Evolutionary conservation across 2,888 invertebrate species (phyloP).

Genomic region (Itoplectis maculator): DNA sequence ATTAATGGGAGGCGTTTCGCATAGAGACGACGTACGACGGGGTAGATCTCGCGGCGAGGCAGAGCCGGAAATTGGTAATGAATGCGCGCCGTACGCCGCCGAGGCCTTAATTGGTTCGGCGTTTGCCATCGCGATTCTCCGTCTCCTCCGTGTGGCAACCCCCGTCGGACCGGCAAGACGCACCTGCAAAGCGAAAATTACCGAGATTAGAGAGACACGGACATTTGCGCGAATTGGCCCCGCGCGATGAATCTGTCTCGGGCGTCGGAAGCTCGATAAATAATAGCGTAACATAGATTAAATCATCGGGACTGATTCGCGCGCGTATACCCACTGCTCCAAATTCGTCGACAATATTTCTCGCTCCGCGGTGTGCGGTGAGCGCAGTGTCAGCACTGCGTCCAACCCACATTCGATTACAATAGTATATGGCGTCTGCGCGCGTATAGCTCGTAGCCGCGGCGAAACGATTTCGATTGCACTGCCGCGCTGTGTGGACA

Average conservation of each 20-base stretch:
- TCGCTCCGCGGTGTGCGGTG: slow-evolving; percentile 56
- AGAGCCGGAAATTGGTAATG: slow-evolving; percentile 72
- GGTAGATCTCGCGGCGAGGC: slow-evolving; percentile 4
- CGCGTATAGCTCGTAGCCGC: too few species aligned
- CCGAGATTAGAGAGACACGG: neutral
- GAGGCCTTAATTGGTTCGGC: slow-evolving; percentile 72
- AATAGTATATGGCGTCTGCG: slow-evolving; percentile 24
- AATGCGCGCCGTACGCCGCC: slow-evolving; percentile 68
- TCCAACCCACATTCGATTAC: slow-evolving; percentile 61
- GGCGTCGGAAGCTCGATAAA: slow-evolving; percentile 32
- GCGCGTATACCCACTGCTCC: slow-evolving; percentile 19
- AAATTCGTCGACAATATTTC: slow-evolving; percentile 62
- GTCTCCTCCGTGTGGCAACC: neutral
- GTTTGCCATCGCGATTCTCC: slow-evolving; percentile 44
- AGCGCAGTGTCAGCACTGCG: slow-evolving; percentile 57
- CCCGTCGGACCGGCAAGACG: slow-evolving; percentile 8
- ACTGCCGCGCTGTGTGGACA: neutral
- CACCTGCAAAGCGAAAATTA: neutral
- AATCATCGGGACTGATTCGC: slow-evolving; percentile 21
- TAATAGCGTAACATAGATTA: slow-evolving; percentile 24
- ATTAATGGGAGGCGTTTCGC: slow-evolving; percentile 63
- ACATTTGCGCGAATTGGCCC: neutral
- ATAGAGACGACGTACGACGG: slow-evolving; percentile 10
- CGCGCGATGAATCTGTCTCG: slow-evolving; percentile 22
- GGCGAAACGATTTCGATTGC: slow-evolving; percentile 15